Conservation (phyloP, 2,797 vertebrate species). For the Sebastes goodei region DNA sequence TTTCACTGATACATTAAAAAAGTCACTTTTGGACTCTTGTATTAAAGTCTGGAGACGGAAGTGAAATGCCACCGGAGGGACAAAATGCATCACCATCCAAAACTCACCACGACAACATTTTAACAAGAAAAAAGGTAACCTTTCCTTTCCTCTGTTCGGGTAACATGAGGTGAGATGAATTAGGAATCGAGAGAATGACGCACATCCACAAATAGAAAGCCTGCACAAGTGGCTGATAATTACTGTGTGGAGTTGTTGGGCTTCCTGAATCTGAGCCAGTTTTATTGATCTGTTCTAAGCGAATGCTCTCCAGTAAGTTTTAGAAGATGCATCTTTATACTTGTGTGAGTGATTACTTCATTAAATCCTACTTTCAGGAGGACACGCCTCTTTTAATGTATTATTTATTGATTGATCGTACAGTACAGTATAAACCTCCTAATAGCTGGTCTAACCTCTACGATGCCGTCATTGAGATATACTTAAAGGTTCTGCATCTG, state of each 20-base stretch:
- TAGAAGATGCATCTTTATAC: background rate
- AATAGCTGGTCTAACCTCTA: constrained; percentile 15
- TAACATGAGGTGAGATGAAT: background rate
- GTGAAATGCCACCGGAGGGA: background rate
- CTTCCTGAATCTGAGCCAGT: constrained; percentile 1
- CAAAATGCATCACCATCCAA: background rate
- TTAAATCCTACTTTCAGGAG: constrained; percentile 16
- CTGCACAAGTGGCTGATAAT: constrained; percentile 9
- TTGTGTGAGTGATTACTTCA: constrained; percentile 14
- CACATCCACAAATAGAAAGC: constrained; percentile 2
- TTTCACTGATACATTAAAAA: background rate
- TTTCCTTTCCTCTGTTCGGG: background rate
- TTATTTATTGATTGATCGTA: constrained; percentile 32
- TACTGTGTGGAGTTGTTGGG: background rate
- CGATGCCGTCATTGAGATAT: constrained; percentile 10
- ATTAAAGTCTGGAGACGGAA: background rate
- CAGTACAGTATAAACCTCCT: background rate
- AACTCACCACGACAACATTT: background rate
- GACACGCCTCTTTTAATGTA: constrained; percentile 14
- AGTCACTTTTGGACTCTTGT: no score
- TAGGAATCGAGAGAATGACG: constrained; percentile 3
- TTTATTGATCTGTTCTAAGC: constrained; percentile 13
- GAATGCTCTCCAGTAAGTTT: constrained; percentile 6
- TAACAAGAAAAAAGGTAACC: background rate
- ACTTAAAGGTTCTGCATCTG: constrained; percentile 13